Percentiles rank a stretch among this genome's conserved stretches.
Conservation (phyloP, 2,888 invertebrate genomes). For the Chrysotoxum bicinctum region DNA sequence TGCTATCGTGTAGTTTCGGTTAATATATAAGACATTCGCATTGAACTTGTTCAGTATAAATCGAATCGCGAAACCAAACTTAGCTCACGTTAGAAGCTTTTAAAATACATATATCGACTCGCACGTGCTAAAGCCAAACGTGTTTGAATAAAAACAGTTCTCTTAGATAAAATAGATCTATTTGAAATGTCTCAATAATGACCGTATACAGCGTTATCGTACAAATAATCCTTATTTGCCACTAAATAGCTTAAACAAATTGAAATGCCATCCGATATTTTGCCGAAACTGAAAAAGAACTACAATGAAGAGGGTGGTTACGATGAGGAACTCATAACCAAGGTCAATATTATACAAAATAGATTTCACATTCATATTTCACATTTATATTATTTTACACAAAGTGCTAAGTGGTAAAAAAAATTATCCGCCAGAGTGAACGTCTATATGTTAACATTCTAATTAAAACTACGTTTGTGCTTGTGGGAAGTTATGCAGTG, state of each 20-base stretch:
- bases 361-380: constrained; percentile 11
- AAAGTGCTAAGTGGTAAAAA: constrained; percentile 3
- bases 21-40: constrained; percentile 49
- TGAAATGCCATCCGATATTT: constrained; percentile 1
- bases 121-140: constrained; percentile 14
- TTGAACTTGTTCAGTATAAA: constrained; percentile 66
- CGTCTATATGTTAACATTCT: constrained; percentile 19
- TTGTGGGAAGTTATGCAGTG: not conserved
- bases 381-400: not conserved
- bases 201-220: constrained; percentile 80
- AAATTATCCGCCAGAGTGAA: not conserved
- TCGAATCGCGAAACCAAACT: constrained; percentile 49
- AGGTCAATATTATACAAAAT: constrained; percentile 54
- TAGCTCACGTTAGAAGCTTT: constrained; percentile 13
- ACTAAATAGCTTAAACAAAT: constrained; percentile 13
- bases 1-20: not conserved
- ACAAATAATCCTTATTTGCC: constrained; percentile 79
- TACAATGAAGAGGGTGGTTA: constrained; percentile 26
- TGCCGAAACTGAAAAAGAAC: not conserved
- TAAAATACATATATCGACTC: not conserved
- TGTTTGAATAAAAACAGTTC: not conserved
- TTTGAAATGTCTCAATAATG: constrained; percentile 75
- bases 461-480: constrained; percentile 3
- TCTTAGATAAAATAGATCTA: not conserved
- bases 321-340: constrained; percentile 61